Conservation (phyloP, 2,113 vertebrate species). For the Leucosticte australis region DNA sequence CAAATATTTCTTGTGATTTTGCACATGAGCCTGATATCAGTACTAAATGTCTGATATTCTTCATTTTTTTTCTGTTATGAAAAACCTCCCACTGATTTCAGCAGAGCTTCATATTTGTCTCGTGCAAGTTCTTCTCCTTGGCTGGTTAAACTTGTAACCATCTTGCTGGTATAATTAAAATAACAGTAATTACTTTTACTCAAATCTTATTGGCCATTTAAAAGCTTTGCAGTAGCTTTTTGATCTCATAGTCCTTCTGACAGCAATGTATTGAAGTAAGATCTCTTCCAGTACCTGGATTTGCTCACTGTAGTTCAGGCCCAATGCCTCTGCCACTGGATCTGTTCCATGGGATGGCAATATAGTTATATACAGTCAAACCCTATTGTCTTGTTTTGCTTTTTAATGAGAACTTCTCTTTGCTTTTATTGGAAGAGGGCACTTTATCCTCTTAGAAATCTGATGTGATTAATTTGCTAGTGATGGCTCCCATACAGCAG, state of each 20-base stretch:
- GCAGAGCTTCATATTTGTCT: not conserved
- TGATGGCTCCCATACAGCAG: not conserved
- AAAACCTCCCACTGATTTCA: not conserved
- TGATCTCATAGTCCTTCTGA: not conserved
- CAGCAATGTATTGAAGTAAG: not conserved
- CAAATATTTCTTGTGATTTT: not conserved
- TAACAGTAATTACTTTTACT: not conserved
- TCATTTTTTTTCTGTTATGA: not conserved
- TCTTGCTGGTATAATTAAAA: not conserved
- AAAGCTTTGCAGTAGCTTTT: not conserved
- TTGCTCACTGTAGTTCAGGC: not conserved
- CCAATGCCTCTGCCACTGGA: not conserved
- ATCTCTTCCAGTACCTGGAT: not conserved
- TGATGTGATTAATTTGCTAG: not conserved
- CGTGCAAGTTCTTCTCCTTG: not conserved
- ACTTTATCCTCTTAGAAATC: not conserved
- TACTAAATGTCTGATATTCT: not conserved
- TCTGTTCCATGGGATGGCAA: not conserved
- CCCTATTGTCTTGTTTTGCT: not conserved
- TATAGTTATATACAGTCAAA: not conserved
- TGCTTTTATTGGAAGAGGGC: not conserved
- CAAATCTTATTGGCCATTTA: not conserved
- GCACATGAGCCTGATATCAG: not conserved
- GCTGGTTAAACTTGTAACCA: not conserved
- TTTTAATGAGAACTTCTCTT: not conserved